These are phyloP conservation scores for Gallinago media DNA, from an alignment of 2,113 vertebrate species.

Conservation along the genomic window DNA sequence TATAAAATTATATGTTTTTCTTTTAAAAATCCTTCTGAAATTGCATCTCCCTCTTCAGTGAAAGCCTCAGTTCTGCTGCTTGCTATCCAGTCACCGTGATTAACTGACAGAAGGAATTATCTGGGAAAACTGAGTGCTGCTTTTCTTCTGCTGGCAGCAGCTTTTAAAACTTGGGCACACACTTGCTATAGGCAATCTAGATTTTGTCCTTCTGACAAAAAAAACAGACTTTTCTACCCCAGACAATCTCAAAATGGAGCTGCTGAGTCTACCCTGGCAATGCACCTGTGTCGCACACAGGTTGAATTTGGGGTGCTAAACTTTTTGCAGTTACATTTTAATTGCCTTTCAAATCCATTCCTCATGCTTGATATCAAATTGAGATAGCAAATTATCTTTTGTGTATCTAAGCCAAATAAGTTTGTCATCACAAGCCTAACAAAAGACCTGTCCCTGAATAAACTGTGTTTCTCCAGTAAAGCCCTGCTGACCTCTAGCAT, in stretches of 20 bases:
- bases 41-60: background rate
- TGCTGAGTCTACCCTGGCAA: background rate
- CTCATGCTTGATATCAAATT: background rate
- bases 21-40: background rate
- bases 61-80: background rate
- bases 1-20: background rate
- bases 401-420: background rate
- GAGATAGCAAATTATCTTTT: background rate
- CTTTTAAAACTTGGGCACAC: background rate
- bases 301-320: background rate
- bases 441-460: background rate
- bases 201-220: conserved; percentile 5
- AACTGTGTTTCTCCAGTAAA: background rate
- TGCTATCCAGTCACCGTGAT: background rate
- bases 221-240: background rate
- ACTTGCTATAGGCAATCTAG: background rate
- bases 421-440: background rate
- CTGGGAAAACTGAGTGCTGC: background rate
- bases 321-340: background rate
- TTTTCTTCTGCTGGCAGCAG: background rate
- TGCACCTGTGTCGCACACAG: fast-evolving
- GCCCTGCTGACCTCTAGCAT: background rate
- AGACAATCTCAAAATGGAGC: background rate
- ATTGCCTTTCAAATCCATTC: background rate
- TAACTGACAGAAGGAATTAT: conserved; percentile 16